Conservation (phyloP, 2,113 vertebrate species). For the Aspiorhynchus laticeps region DNA sequence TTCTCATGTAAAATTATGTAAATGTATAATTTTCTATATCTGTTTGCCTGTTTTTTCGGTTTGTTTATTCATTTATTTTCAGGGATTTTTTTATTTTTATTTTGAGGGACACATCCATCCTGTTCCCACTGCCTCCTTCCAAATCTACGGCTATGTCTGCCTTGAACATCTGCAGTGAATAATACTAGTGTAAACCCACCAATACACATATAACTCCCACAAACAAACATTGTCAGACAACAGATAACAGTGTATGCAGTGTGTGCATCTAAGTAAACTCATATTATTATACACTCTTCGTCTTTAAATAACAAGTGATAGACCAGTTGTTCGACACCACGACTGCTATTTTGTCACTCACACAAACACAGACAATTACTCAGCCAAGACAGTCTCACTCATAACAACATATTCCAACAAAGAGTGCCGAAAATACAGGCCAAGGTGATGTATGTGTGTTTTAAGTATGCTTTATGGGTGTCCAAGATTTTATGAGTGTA, state of each 20-base stretch:
- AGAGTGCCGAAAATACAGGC: not conserved
- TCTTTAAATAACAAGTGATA: constrained; percentile 26
- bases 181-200: constrained; percentile 12
- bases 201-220: not conserved
- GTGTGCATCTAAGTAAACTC: not conserved
- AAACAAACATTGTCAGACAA: constrained; percentile 41
- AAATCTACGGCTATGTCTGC: not conserved
- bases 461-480: constrained; percentile 10
- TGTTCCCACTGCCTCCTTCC: not conserved
- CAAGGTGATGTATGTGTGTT: not conserved
- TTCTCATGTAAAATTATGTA: not conserved
- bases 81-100: too few species aligned
- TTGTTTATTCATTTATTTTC: too few species aligned
- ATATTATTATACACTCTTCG: constrained; percentile 44
- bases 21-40: too few species aligned
- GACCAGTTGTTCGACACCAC: not conserved
- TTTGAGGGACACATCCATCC: not conserved
- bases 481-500: constrained; percentile 36
- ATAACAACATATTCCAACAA: not conserved
- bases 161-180: not conserved
- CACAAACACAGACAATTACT: constrained; percentile 19
- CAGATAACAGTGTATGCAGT: constrained; percentile 38
- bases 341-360: not conserved
- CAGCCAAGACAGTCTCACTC: constrained; percentile 16
- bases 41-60: too few species aligned